These are phyloP conservation scores for Artibeus jamaicensis DNA, from an alignment of 2,797 vertebrate genomes.

Conservation along the genomic window DNA sequence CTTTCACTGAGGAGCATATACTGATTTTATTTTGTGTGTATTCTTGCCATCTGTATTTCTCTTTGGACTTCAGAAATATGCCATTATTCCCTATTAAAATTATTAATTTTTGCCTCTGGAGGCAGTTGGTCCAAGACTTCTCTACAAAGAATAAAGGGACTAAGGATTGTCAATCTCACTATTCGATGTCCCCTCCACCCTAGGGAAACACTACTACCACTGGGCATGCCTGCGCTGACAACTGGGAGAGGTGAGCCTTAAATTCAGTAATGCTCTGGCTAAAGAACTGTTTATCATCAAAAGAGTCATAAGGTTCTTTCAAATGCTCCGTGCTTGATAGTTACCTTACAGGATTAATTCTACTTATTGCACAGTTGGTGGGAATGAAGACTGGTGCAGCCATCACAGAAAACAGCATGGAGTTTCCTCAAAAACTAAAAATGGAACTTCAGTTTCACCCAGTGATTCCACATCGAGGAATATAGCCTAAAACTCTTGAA, in stretches of 20 bases:
- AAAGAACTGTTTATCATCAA: not conserved
- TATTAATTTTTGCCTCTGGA: not conserved
- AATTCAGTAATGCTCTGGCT: not conserved
- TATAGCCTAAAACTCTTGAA: not conserved
- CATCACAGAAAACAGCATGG: not conserved
- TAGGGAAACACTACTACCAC: not conserved
- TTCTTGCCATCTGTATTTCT: not conserved
- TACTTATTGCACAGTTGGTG: not conserved
- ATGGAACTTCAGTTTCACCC: not conserved
- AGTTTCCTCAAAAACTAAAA: not conserved
- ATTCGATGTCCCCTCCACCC: not conserved
- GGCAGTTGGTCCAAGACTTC: not conserved
- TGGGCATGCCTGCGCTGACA: not conserved
- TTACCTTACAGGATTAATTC: not conserved
- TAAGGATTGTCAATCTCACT: not conserved
- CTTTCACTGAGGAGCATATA: not conserved
- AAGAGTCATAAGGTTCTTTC: not conserved
- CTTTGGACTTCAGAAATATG: not conserved
- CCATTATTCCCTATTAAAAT: not conserved
- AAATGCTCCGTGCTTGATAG: not conserved
- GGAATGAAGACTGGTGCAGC: not conserved
- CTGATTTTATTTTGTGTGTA: not conserved
- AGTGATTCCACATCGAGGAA: not conserved
- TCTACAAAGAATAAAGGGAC: not conserved
- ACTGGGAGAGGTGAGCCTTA: not conserved